phyloP scores from a whole-genome alignment of 2,113 vertebrate genomes.

The Ariopsis seemanni region DNA sequence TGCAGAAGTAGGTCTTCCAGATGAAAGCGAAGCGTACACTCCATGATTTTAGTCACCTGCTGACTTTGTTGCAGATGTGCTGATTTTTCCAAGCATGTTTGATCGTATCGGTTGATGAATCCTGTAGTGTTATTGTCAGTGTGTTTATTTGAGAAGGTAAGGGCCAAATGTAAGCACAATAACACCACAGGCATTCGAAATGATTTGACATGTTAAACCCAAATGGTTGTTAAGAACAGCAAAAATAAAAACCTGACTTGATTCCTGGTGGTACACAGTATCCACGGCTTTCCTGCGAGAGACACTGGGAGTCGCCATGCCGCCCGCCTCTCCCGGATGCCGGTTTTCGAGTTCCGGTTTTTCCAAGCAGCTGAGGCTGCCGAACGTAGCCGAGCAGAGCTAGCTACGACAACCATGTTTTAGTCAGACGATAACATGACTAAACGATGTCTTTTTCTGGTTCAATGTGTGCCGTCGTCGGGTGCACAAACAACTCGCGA shows the following conservation, averaged over 20 bases:
- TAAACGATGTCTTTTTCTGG: too few relatives aligned
- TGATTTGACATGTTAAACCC: not conserved
- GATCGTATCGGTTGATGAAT: not conserved
- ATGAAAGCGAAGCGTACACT: not conserved
- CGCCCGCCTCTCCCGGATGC: too few relatives aligned
- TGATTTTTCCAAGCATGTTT: not conserved
- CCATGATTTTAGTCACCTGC: not conserved
- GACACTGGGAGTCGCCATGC: too few relatives aligned
- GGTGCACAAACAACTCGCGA: too few relatives aligned
- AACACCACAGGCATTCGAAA: not conserved
- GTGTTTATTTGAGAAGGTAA: conserved; percentile 1
- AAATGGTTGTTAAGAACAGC: conserved; percentile 5
- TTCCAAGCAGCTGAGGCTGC: too few relatives aligned
- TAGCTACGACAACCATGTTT: too few relatives aligned
- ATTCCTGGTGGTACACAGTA: not conserved
- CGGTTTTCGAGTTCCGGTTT: too few relatives aligned
- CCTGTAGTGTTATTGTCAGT: not conserved
- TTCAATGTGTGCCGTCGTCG: too few relatives aligned
- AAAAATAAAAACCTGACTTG: not conserved
- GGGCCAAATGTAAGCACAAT: not conserved
- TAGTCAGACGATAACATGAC: too few relatives aligned
- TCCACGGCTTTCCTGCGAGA: not conserved
- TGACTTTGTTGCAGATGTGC: not conserved
- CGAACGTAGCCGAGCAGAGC: too few relatives aligned
- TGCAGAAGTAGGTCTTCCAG: not conserved